Base-by-base conservation (phyloP, 2,113 vertebrate species). In the Odontophorus gujanensis region DNA sequence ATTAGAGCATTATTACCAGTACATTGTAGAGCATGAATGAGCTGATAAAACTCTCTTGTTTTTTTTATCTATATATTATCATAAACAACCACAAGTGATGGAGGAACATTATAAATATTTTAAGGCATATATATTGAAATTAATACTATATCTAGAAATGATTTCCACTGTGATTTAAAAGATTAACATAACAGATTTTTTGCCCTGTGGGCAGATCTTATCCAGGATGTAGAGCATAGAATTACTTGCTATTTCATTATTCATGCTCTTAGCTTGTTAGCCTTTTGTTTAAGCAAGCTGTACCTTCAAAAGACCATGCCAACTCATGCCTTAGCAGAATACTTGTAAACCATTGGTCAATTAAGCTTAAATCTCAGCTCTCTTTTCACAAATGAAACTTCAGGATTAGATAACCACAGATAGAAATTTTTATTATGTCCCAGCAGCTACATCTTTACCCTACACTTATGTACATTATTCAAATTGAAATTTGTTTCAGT, bases 1-100 rank as follows among this genome's bases (percentile, higher is more conserved):
- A 78, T 96, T 93, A 95, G 57, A 32, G 83, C 48, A 36, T 91
- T 92, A 81, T 55, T 91, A 71, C 6, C 45, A 82, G 26, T 63
- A 74, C 45, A 83, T n/a, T 94, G 48, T 12, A 87, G 17, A 93
- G 20, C 20, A 67, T 86, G 25, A 38, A 85, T 62, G 74, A 94
- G 3, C 5, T 80, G 59, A 32, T 77, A 78, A 43, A 30, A 75
- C 62, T 91, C 76, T 81, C 74, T 13, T 87, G 11, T 20, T 66
- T 66, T 63, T 81, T 63, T 83, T 48, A 71, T 59, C 87, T 84
- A 73, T 76, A 38, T 61, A 59, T 63, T 58, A 59, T 22, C 7
- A n/a, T 73, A 78, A 83, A 71, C 12, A 25, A 25, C 4, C 16
- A 66, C 10, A 51, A 59, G 30, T n/a, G 7, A 74, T n/a, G 76